Conservation (phyloP, 2,113 vertebrate species). For the Serilophus lunatus region DNA sequence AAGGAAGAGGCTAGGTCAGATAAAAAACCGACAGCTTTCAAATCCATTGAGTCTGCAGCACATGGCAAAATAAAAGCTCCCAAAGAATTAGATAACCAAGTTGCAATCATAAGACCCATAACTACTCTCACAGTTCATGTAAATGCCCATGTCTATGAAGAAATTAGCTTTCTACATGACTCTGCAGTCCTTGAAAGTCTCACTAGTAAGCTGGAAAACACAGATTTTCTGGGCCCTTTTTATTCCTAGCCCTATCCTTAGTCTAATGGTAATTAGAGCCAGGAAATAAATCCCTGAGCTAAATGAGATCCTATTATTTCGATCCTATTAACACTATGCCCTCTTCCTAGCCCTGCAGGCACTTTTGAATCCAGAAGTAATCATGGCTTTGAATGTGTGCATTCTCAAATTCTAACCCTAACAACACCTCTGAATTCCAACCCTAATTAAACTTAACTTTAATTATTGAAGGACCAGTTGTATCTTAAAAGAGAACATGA, state of each 20-base stretch:
- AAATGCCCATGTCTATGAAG: neutral
- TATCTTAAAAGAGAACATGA: conserved; percentile 6
- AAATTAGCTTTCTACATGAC: neutral
- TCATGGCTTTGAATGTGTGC: neutral
- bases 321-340: conserved; percentile 36
- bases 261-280: conserved; percentile 30
- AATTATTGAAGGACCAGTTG: conserved; percentile 29
- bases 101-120: neutral
- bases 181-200: neutral
- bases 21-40: neutral
- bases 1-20: neutral
- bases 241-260: neutral
- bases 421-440: conserved; percentile 2
- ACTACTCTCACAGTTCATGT: neutral
- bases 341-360: conserved; percentile 33
- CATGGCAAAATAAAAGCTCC: neutral
- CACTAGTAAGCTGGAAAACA: neutral
- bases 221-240: neutral
- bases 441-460: conserved; percentile 47
- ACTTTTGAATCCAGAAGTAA: conserved; percentile 41
- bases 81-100: neutral
- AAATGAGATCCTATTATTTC: conserved; percentile 58
- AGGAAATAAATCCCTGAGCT: conserved; percentile 39
- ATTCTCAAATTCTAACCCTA: conserved; percentile 37
- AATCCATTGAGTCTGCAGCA: neutral